phyloP scores from a whole-genome alignment of 2,113 vertebrate genomes.

The Tor tambroides region DNA sequence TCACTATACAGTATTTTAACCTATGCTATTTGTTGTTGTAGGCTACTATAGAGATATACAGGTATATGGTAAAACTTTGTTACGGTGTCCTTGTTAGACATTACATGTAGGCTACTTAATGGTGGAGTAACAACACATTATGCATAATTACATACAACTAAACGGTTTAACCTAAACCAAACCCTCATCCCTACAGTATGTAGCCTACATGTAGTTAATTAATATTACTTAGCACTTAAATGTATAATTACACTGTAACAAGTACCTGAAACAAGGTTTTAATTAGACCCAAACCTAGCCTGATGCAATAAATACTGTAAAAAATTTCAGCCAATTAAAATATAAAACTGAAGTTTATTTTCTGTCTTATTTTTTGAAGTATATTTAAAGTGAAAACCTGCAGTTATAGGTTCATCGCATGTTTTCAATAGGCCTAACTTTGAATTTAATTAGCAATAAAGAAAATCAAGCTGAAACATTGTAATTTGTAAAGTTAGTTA shows the following conservation, averaged over 20 bases:
- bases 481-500: too few relatives aligned
- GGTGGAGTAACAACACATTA: too few relatives aligned
- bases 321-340: neutral
- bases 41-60: too few relatives aligned
- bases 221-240: neutral
- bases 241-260: neutral
- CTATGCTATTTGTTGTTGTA: too few relatives aligned
- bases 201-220: neutral
- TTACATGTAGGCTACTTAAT: too few relatives aligned
- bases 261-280: neutral
- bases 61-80: too few relatives aligned
- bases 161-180: neutral
- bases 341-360: neutral
- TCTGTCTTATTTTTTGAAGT: neutral
- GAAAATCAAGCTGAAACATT: neutral
- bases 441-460: neutral
- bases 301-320: neutral
- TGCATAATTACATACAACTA: neutral
- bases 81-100: too few relatives aligned
- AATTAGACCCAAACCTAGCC: neutral
- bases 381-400: neutral
- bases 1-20: neutral
- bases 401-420: neutral
- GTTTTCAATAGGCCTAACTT: neutral
- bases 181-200: neutral